Percentiles rank a stretch among this genome's conserved stretches.
phyloP scores from a whole-genome alignment of 2,113 vertebrate genomes.

The Ailurus styani region DNA sequence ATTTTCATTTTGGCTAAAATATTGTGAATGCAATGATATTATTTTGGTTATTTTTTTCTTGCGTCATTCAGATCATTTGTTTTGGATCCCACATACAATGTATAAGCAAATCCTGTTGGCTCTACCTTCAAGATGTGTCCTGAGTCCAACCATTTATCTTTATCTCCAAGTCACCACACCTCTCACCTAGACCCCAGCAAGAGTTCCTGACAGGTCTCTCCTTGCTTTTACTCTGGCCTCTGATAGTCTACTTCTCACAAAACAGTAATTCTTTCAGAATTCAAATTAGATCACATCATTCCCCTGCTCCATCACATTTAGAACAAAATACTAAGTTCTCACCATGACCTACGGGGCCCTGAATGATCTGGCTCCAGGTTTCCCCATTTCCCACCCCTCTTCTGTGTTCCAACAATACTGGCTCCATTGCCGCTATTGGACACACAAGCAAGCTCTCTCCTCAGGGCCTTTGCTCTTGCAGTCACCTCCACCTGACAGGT shows the following conservation, averaged over 20 bases:
- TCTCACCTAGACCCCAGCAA: neutral
- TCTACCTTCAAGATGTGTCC: neutral
- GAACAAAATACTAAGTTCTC: neutral
- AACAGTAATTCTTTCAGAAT: neutral
- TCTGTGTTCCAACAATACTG: neutral
- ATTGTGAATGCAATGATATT: neutral
- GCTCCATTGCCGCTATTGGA: neutral
- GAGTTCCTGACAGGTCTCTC: neutral
- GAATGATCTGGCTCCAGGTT: neutral
- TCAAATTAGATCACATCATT: neutral
- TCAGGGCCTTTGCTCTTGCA: neutral
- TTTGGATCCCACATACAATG: neutral
- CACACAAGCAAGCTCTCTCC: neutral
- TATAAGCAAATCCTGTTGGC: neutral
- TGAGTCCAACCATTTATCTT: neutral
- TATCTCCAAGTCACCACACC: neutral
- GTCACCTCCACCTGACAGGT: neutral
- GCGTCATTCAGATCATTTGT: neutral
- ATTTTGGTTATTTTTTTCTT: neutral
- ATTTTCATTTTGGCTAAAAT: constrained; percentile 24
- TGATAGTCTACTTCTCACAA: neutral
- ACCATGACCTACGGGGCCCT: neutral
- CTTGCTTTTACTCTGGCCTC: neutral
- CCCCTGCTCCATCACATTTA: neutral
- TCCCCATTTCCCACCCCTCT: neutral